Percentiles rank a stretch among this genome's conserved stretches.
These are phyloP conservation scores for Oxyruncus cristatus DNA, from an alignment of 2,113 vertebrate species.

Conservation along the genomic window DNA sequence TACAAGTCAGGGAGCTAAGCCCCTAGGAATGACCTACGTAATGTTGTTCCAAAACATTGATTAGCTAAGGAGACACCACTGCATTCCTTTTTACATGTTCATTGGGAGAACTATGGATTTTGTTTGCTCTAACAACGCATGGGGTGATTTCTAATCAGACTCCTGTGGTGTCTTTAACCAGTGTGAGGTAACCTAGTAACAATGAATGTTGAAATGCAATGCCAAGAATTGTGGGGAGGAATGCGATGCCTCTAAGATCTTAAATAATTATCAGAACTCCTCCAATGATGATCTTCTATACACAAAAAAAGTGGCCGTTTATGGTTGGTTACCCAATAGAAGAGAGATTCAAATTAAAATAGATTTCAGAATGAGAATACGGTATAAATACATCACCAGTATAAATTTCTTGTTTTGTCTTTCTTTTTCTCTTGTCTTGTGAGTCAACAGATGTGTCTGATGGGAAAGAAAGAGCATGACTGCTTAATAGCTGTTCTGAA, in stretches of 20 bases:
- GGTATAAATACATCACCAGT: too few relatives aligned
- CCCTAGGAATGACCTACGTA: background rate
- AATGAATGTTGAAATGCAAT: background rate
- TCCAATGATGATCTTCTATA: background rate
- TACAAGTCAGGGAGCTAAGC: background rate
- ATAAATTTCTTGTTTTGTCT: background rate
- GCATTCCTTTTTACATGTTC: background rate
- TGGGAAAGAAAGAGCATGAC: background rate
- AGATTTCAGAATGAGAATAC: background rate
- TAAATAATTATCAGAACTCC: background rate
- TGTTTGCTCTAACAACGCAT: background rate
- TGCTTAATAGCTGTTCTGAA: conserved; percentile 38
- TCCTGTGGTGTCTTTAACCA: background rate
- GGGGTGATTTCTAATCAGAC: background rate
- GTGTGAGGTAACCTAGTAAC: background rate
- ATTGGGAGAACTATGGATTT: background rate
- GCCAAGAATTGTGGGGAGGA: background rate
- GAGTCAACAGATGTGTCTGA: background rate
- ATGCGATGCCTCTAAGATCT: background rate
- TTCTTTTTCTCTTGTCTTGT: background rate
- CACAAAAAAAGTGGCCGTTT: background rate
- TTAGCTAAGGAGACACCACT: background rate
- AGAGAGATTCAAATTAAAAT: background rate
- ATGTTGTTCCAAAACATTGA: background rate
- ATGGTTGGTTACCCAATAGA: background rate